Evolutionary conservation across 1,140 invertebrate species (phyloP).

Genomic region (Bemisia tabaci): DNA sequence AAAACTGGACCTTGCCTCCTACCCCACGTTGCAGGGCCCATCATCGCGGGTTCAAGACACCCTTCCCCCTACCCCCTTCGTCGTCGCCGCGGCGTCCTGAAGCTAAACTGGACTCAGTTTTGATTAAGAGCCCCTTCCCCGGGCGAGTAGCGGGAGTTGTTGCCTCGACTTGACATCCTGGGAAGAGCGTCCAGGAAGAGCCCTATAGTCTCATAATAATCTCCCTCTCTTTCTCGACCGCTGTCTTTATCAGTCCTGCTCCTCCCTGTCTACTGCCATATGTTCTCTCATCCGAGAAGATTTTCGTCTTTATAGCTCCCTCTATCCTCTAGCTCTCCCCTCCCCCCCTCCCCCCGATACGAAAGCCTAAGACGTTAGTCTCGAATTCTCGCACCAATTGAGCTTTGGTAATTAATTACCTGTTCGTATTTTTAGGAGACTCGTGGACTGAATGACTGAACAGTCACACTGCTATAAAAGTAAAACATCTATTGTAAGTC

Average conservation of each 20-base stretch:
- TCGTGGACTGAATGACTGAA: too few species aligned
- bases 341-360: too few species aligned
- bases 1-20: background rate
- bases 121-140: background rate
- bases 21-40: background rate
- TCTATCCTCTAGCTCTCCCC: too few species aligned
- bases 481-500: too few species aligned
- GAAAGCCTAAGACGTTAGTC: too few species aligned
- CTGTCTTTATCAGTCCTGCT: background rate
- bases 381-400: too few species aligned
- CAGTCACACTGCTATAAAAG: too few species aligned
- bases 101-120: background rate
- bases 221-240: background rate
- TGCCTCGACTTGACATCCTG: background rate
- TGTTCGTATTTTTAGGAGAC: too few species aligned
- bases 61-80: background rate
- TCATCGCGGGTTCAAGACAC: too few species aligned
- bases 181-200: background rate
- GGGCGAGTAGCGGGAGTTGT: background rate
- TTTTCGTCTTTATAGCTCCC: too few species aligned
- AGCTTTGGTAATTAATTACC: too few species aligned
- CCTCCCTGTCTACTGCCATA: background rate
- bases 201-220: background rate
- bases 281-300: background rate
- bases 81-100: background rate